Base-by-base conservation (phyloP, 1,140 invertebrate species). In the Geopemphigus sp. region DNA sequence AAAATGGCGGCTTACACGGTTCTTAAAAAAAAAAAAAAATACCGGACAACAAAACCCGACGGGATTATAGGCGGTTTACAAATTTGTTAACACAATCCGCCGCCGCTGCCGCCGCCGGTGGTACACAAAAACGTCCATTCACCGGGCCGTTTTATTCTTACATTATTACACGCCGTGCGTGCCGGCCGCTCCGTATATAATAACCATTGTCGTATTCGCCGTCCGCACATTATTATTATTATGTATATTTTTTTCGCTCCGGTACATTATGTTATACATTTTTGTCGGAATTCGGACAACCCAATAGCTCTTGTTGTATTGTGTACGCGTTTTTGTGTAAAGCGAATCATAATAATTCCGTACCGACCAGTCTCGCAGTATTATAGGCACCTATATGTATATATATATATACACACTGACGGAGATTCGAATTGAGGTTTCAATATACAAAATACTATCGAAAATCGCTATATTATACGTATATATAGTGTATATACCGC, bases 1-100 rank as follows among this genome's bases (percentile, higher is more conserved):
- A 78, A 78, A 78, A 78, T 78, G 74, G 74, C 74, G 74, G 74
- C 39, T 78, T 78, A 78, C 74, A 78, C 15, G 56, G 74, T 78
- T 78, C 57, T 63, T 63, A 26, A 26, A 24, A 17, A 57, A 47
- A 76, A 61, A 78, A 78, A 78, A 39, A 50, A 12, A 63, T 63
- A 72, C 47, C 50, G 68, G 68, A 78, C 74, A 29, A 78, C 74
- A 63, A 78, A 78, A 78, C 74, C 74, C 57, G 39, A 29, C 57
- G 39, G 74, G 74, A 78, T 78, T 78, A 78, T 63, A 63, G n/a
- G 57, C 47, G 74, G 74, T 63, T 78, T 78, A 78, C 74, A 78
- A 78, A 78, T 78, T 78, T 78, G 74, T 78, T 78, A 78, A 78
- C 74, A 78, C 74, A 78, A 78, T 78, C 56, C 74, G 24, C 3